phyloP scores from a whole-genome alignment of 2,888 invertebrate genomes.

The Tryphoninae sp. region DNA sequence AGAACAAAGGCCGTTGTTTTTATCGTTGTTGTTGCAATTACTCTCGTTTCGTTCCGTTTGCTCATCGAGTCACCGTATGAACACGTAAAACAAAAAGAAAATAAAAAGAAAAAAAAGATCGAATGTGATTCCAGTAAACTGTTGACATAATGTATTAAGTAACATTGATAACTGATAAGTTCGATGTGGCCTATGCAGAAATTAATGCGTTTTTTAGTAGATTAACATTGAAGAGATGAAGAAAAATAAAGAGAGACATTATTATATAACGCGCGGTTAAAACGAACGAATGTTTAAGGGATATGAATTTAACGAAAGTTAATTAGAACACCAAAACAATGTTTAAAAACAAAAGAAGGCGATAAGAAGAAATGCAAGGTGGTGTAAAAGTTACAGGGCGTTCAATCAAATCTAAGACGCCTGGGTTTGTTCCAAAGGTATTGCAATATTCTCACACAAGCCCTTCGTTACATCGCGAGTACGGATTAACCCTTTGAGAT shows the following conservation, averaged over 20 bases:
- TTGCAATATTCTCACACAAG: slow-evolving; percentile 32
- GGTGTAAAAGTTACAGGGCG: slow-evolving; percentile 45
- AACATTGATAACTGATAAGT: slow-evolving; percentile 55
- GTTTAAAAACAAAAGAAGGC: slow-evolving; percentile 8
- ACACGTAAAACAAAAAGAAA: neutral
- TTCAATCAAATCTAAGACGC: slow-evolving; percentile 56
- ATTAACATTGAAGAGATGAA: slow-evolving; percentile 16
- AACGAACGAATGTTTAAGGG: slow-evolving; percentile 19
- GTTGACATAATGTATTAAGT: slow-evolving; percentile 51
- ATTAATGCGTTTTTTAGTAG: slow-evolving; percentile 56
- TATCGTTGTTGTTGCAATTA: slow-evolving; percentile 26
- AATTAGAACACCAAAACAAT: slow-evolving; percentile 56
- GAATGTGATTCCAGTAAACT: slow-evolving; percentile 51
- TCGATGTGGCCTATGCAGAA: slow-evolving; percentile 65
- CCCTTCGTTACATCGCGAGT: neutral
- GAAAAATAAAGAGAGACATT: slow-evolving; percentile 18
- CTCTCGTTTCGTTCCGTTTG: slow-evolving; percentile 17
- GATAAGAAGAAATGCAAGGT: too few species aligned
- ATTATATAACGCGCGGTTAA: slow-evolving; percentile 25
- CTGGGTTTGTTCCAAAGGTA: slow-evolving; percentile 17
- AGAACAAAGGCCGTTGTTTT: slow-evolving; percentile 21
- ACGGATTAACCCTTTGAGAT: too few species aligned
- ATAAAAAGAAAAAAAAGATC: slow-evolving; percentile 25
- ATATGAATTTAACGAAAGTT: slow-evolving; percentile 53
- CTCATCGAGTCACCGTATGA: slow-evolving; percentile 34